Percentiles rank a stretch among this genome's conserved stretches.
Conservation (phyloP, 2,888 invertebrate species). For the Agrotis puta region DNA sequence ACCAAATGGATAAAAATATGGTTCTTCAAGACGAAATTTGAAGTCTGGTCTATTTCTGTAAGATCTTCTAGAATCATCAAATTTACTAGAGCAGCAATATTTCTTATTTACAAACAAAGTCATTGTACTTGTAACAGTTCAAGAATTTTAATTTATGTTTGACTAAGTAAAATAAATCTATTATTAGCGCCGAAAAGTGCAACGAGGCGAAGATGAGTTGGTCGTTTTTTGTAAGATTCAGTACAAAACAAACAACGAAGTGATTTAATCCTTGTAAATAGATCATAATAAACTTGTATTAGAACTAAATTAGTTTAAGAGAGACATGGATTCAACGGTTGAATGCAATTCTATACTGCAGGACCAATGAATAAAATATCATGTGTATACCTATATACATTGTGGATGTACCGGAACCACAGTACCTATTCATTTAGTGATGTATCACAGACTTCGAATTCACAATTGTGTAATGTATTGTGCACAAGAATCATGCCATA, state of each 20-base stretch:
- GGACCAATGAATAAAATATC: constrained; percentile 36
- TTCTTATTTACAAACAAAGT: constrained; percentile 32
- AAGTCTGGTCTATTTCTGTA: background rate
- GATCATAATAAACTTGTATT: background rate
- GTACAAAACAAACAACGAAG: constrained; percentile 3
- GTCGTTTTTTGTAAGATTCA: constrained; percentile 6
- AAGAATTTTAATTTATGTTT: constrained; percentile 34
- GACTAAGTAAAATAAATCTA: constrained; percentile 22
- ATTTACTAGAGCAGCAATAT: constrained; percentile 24
- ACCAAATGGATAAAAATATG: background rate
- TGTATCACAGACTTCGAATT: constrained; percentile 64
- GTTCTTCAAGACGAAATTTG: constrained; percentile 8
- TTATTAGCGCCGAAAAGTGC: constrained; percentile 22
- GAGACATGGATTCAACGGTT: constrained; percentile 1
- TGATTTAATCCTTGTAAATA: constrained; percentile 15
- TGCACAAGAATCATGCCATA: constrained; percentile 49
- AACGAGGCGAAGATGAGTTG: constrained; percentile 30
- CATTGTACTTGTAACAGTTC: constrained; percentile 47
- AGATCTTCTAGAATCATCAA: constrained; percentile 25
- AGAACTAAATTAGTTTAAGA: background rate
- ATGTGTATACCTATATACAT: constrained; percentile 44
- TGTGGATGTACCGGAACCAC: constrained; percentile 70
- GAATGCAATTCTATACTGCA: constrained; percentile 45
- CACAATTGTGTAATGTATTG: constrained; percentile 65
- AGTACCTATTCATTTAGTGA: constrained; percentile 68